Evolutionary conservation across 2,888 invertebrate genomes (phyloP), one percentile per base, ranked within the genome.

Genomic region (Papilio elwesi): DNA sequence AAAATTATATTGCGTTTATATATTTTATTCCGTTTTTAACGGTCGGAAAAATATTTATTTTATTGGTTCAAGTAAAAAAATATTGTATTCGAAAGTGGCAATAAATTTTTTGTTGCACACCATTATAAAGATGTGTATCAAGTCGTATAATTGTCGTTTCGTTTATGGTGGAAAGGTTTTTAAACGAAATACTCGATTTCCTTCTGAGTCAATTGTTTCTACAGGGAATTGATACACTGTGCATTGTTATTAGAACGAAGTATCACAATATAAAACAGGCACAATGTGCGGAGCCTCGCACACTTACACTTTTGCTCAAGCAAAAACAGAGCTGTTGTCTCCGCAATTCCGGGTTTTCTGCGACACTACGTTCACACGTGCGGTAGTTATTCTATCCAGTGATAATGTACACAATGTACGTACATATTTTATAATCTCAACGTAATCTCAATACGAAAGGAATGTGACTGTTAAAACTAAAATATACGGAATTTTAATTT

Each of bases 221-320:
- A 57, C 1, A 9, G n/a, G 38, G n/a, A 38, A 12, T 59, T 13
- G 13, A n/a, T 1, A 0, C 36, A 43, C 43, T 62, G 55, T 65
- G 13, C 71, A 57, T 66, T 67, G 4, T 69, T 68, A 51, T 8
- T 69, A 51, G 38, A 71, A 52, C 12, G 59, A 51, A 10, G 15
- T 57, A 48, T 48, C 36, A 65, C 13, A 59, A 52, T 47, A 26
- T 48, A 53, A 72, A 72, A 55, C 52, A 6, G 26, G 13, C 52
- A 68, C 57, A 65, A 57, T 26, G 5, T 70, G 70, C n/a, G 38
- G 52, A 16, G 51, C 38, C 0, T 75, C 74, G 75, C 78, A 63
- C 55, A 78, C 76, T 15, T 77, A 75, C 73, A 78, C 74, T 78
- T 79, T 79, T 78, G 79, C 75, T 55, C 11, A 63, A 36, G 71